phyloP scores from a whole-genome alignment of 2,888 invertebrate genomes.

The Ceriagrion tenellum region DNA sequence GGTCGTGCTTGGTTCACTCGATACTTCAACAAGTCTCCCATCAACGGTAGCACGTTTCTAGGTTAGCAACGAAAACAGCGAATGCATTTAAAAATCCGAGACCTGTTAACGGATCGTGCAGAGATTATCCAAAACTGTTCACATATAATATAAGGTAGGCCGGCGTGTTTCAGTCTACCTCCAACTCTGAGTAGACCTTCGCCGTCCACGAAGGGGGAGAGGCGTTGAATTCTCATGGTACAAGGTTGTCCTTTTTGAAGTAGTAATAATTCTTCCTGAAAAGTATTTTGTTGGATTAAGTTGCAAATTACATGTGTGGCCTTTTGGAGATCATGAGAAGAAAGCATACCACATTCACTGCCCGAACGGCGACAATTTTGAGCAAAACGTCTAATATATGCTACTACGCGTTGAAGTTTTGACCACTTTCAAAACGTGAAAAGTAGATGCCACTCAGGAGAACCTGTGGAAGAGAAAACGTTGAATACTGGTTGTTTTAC shows the following conservation, averaged over 20 bases:
- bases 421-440: no score
- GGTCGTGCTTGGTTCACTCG: neutral
- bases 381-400: neutral
- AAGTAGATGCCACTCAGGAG: no score
- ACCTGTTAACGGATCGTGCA: neutral
- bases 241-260: neutral
- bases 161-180: neutral
- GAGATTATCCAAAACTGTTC: neutral
- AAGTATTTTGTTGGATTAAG: neutral
- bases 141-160: neutral
- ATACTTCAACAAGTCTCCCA: neutral
- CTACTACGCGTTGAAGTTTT: neutral
- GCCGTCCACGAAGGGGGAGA: neutral
- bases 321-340: neutral
- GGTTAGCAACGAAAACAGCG: neutral
- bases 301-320: neutral
- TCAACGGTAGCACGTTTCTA: neutral
- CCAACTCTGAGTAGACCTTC: neutral
- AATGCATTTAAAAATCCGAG: neutral
- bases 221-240: constrained; percentile 3
- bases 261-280: neutral
- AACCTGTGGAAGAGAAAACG: no score
- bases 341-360: neutral
- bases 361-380: neutral
- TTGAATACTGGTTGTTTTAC: no score